Percentiles rank a stretch among this genome's conserved stretches.
Conservation (phyloP, 2,888 invertebrate genomes). For the Acronicta psi region DNA sequence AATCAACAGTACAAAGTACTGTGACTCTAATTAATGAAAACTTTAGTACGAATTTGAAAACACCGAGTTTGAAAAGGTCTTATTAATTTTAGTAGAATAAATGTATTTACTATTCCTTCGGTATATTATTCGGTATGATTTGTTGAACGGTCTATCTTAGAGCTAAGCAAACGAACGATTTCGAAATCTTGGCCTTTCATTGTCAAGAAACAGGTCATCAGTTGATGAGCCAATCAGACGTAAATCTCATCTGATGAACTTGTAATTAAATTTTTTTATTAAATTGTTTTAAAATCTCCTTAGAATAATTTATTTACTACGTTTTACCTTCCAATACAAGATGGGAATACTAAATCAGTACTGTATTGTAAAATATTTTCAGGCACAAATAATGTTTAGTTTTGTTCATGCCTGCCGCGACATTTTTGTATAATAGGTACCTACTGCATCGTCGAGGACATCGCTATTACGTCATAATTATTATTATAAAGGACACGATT, state of each 20-base stretch:
- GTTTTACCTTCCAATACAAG: slow-evolving; percentile 22
- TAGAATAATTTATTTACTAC: slow-evolving; percentile 18
- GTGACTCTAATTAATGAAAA: slow-evolving; percentile 27
- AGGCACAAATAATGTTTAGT: no score
- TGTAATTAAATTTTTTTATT: slow-evolving; percentile 52
- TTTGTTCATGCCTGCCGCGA: background rate
- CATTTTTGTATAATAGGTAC: background rate
- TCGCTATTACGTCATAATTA: background rate
- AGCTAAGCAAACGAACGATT: slow-evolving; percentile 7
- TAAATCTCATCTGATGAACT: slow-evolving; percentile 46
- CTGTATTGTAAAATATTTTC: slow-evolving; percentile 5
- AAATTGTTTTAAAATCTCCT: slow-evolving; percentile 47
- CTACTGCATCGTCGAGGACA: background rate
- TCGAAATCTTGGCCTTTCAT: background rate
- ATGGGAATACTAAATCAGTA: slow-evolving; percentile 23
- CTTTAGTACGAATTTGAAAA: slow-evolving; percentile 19
- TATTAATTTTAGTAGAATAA: slow-evolving; percentile 11
- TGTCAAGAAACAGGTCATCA: slow-evolving; percentile 30
- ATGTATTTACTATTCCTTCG: background rate
- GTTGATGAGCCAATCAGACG: slow-evolving; percentile 29
- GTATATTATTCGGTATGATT: slow-evolving; percentile 15
- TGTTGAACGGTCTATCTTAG: background rate
- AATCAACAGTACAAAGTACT: slow-evolving; percentile 16
- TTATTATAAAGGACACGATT: background rate
- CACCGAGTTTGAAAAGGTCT: slow-evolving; percentile 9